Evolutionary conservation across 2,113 vertebrate genomes (phyloP).

Genomic region (Periophthalmus modestus): DNA sequence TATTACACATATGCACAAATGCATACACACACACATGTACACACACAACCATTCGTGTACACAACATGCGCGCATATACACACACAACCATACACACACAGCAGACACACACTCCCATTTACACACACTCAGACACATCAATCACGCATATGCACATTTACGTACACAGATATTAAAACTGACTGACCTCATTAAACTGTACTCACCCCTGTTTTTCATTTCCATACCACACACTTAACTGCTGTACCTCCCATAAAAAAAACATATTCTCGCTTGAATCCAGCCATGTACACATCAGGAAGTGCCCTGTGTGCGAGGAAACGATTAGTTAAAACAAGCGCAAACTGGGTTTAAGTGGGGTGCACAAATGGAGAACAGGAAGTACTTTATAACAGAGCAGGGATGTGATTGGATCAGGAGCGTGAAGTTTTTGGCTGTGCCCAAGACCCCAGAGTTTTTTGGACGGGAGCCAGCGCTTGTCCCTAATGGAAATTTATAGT

Average conservation of each 20-base stretch:
- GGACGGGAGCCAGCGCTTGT: conserved; percentile 84
- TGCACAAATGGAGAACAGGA: conserved; percentile 72
- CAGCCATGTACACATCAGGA: conserved; percentile 47
- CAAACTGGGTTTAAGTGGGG: conserved; percentile 49
- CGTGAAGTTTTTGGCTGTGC: conserved; percentile 67
- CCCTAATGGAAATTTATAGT: no score
- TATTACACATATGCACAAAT: conserved; percentile 4
- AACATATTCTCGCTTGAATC: conserved; percentile 53
- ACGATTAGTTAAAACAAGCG: conserved; percentile 66
- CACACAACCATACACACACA: no score
- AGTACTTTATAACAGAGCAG: conserved; percentile 50
- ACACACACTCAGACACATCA: conserved; percentile 26
- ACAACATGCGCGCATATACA: conserved; percentile 30
- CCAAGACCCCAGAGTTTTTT: conserved; percentile 73
- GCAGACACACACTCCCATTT: not conserved
- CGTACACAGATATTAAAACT: conserved; percentile 59
- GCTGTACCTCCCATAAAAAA: conserved; percentile 51
- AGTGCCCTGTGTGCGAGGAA: conserved; percentile 54
- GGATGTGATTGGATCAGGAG: conserved; percentile 76
- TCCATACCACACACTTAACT: conserved; percentile 59
- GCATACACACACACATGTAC: conserved; percentile 20
- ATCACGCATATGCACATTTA: conserved; percentile 31
- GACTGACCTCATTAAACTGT: conserved; percentile 59
- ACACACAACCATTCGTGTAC: no score
- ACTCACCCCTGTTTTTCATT: conserved; percentile 64